These are phyloP conservation scores for Linepithema humile DNA, from an alignment of 1,140 invertebrate species.

Conservation along the genomic window DNA sequence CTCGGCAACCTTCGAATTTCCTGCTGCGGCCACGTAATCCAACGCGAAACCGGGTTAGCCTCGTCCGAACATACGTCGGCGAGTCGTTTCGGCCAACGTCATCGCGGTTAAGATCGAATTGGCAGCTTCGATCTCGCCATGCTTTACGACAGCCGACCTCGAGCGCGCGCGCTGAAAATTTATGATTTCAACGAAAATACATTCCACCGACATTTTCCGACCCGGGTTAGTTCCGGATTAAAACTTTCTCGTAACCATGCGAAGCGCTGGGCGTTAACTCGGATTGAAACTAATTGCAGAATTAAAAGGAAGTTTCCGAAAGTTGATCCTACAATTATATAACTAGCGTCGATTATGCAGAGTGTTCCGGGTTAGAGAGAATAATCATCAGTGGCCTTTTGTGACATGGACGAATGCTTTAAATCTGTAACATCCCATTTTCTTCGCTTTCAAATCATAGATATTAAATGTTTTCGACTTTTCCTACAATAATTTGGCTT, in stretches of 20 bases:
- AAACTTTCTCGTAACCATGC: conserved; percentile 35
- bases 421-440: neutral
- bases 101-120: conserved; percentile 55
- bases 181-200: conserved; percentile 47
- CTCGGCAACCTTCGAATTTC: conserved; percentile 57
- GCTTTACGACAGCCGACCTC: conserved; percentile 21
- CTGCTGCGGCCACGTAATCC: conserved; percentile 53
- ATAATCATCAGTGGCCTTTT: conserved; percentile 27
- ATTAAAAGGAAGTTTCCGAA: conserved; percentile 40
- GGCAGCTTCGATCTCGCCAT: conserved; percentile 30
- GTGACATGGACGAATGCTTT: neutral
- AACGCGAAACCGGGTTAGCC: conserved; percentile 26
- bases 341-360: conserved; percentile 21
- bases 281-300: conserved; percentile 47
- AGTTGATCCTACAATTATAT: conserved; percentile 30
- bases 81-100: conserved; percentile 42
- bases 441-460: neutral
- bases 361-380: conserved; percentile 12
- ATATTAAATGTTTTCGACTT: neutral
- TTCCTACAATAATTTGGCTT: no score
- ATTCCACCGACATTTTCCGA: conserved; percentile 6
- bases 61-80: conserved; percentile 28
- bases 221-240: conserved; percentile 39
- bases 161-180: conserved; percentile 28
- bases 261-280: conserved; percentile 38